These are phyloP conservation scores for Lasiurus cinereus DNA, from an alignment of 2,113 vertebrate genomes.

Conservation along the genomic window DNA sequence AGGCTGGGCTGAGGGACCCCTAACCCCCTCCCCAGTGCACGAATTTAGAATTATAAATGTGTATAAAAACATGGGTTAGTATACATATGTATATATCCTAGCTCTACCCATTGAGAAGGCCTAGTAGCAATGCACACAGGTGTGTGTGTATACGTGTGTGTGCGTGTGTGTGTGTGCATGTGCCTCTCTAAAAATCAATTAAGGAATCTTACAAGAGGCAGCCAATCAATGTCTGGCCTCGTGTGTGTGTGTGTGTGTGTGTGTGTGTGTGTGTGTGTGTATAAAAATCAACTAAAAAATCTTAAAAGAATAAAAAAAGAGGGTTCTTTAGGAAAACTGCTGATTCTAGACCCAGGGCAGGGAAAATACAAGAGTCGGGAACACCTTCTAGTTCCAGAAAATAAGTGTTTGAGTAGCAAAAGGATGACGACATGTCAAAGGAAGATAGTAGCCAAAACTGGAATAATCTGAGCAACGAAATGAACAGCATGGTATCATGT, in stretches of 20 bases:
- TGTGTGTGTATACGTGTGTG: too few species aligned
- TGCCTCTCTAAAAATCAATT: not conserved
- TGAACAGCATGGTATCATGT: not conserved
- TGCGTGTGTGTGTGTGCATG: not conserved
- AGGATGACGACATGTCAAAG: not conserved
- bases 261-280: too few species aligned
- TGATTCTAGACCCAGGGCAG: not conserved
- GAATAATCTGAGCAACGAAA: slow-evolving; percentile 13
- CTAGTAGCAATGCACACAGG: not conserved
- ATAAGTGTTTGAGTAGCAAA: not conserved
- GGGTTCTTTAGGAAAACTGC: slow-evolving; percentile 3
- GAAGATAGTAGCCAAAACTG: not conserved
- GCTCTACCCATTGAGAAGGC: not conserved
- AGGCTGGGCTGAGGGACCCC: too few species aligned
- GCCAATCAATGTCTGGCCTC: too few species aligned
- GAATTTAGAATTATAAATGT: not conserved
- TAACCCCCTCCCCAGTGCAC: too few species aligned
- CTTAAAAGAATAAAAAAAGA: not conserved
- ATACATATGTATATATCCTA: not conserved
- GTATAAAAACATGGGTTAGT: not conserved
- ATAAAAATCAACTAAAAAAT: not conserved
- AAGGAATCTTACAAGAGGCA: too few species aligned
- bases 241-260: not conserved
- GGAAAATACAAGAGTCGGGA: not conserved
- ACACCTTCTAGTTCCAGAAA: not conserved